Percentiles rank a stretch among this genome's conserved stretches.
phyloP scores from a whole-genome alignment of 2,113 vertebrate species.

The Upupa epops region DNA sequence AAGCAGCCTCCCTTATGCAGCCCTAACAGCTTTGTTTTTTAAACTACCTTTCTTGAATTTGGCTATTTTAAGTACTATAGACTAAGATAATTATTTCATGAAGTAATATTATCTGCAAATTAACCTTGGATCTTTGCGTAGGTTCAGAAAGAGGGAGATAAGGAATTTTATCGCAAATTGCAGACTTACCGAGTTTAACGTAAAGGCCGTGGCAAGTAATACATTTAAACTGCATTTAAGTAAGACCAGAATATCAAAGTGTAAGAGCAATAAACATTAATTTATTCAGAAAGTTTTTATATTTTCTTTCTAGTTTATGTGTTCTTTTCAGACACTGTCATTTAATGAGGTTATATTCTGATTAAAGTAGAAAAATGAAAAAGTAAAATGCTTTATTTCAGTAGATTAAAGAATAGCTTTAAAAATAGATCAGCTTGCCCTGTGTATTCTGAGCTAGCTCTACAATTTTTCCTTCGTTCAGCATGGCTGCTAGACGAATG shows the following conservation, averaged over 20 bases:
- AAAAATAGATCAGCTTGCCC: neutral
- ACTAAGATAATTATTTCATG: constrained; percentile 67
- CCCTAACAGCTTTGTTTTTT: neutral
- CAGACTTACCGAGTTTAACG: constrained; percentile 62
- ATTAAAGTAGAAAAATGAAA: constrained; percentile 61
- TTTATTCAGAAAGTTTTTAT: constrained; percentile 69
- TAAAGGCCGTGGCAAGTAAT: constrained; percentile 66
- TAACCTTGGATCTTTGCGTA: constrained; percentile 57
- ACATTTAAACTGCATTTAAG: constrained; percentile 78
- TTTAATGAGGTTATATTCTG: constrained; percentile 69
- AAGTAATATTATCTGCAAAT: constrained; percentile 64
- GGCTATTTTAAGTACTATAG: constrained; percentile 40
- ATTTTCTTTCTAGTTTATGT: constrained; percentile 60
- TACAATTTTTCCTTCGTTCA: neutral
- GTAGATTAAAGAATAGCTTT: constrained; percentile 37
- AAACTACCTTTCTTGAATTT: neutral
- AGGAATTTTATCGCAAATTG: constrained; percentile 69
- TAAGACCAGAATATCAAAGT: constrained; percentile 63
- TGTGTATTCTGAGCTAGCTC: neutral
- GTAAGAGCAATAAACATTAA: constrained; percentile 67
- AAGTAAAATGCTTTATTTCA: constrained; percentile 47
- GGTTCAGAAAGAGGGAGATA: constrained; percentile 57
- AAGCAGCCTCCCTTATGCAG: neutral
- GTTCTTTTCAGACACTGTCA: constrained; percentile 59
- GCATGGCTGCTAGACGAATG: neutral